Evolutionary conservation across 2,888 invertebrate genomes (phyloP), one percentile per base, ranked within the genome.

Genomic region (Malthinus seriepunctatus): DNA sequence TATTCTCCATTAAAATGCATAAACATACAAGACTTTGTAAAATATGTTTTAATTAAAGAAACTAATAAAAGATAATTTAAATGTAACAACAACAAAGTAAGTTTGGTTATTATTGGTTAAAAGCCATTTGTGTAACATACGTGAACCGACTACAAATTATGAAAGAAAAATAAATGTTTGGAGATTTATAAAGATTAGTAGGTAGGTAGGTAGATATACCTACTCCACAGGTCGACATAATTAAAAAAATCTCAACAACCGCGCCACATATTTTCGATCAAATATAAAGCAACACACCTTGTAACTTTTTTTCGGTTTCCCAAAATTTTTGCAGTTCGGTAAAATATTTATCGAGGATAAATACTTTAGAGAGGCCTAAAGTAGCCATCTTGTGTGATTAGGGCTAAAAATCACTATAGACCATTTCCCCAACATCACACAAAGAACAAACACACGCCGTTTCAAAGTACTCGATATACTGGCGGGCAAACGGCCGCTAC

Each of bases 331-430:
- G 94, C 81, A 96, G 85, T 83, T 95, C 95, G 70, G 93, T 94
- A 83, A 95, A 95, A 83, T 95, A 95, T 82, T 95, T 95, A 88
- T 95, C 95, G 86, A 95, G 88, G 80, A 95, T 95, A 87, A 95
- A 95, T 81, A 95, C 95, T 86, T 95, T 95, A 79, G 94, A 94
- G 75, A 95, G 90, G 85, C 95, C 95, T 84, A 95, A 87, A 81
- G 94, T 94, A 86, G 95, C 94, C 95, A 95, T 95, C 82, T 80
- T 59, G 59, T 37, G 32, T 45, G 52, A 53, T 56, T 55, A 59
- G 62, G 62, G 59, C 62, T 52, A 56, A 48, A 52, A 46, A 59
- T 52, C 63, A 64, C 67, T 65, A 60, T 68, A 69, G 70, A 72
- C 75, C 75, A 75, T 76, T 69, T 73, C 73, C 68, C 70, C 66